These are phyloP conservation scores for Cettia cetti DNA, from an alignment of 2,113 vertebrate genomes.

Conservation along the genomic window DNA sequence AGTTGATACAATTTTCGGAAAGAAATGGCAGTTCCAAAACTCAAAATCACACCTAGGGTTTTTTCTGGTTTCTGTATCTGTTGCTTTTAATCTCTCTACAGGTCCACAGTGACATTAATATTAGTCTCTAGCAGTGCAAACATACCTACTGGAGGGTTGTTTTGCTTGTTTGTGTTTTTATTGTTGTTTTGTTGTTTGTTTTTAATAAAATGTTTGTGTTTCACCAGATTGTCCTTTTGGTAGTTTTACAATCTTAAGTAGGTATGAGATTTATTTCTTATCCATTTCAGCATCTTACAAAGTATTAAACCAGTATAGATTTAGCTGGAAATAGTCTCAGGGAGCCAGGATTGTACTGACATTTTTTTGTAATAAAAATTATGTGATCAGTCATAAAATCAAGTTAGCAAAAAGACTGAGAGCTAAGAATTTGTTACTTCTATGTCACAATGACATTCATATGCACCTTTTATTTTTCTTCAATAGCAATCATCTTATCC, in stretches of 20 bases:
- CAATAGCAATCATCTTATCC: neutral
- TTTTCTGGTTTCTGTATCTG: fast-evolving
- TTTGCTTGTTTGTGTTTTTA: neutral
- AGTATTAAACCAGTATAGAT: neutral
- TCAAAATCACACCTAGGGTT: neutral
- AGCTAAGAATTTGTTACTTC: neutral
- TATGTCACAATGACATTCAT: neutral
- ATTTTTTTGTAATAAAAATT: neutral
- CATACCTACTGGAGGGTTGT: fast-evolving
- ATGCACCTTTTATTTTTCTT: neutral
- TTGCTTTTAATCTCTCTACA: neutral
- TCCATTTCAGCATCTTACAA: neutral
- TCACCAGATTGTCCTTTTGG: neutral
- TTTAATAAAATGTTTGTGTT: neutral
- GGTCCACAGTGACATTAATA: too few species aligned
- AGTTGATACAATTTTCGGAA: neutral
- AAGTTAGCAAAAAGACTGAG: neutral
- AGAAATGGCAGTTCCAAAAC: neutral
- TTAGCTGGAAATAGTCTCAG: neutral
- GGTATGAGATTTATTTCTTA: neutral
- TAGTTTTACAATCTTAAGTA: neutral
- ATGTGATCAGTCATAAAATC: neutral
- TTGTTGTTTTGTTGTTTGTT: neutral
- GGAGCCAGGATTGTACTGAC: neutral
- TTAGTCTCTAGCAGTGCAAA: neutral